Percentiles rank a stretch among this genome's conserved stretches.
phyloP scores from a whole-genome alignment of 2,113 vertebrate genomes.

The Ascaphus truei region DNA sequence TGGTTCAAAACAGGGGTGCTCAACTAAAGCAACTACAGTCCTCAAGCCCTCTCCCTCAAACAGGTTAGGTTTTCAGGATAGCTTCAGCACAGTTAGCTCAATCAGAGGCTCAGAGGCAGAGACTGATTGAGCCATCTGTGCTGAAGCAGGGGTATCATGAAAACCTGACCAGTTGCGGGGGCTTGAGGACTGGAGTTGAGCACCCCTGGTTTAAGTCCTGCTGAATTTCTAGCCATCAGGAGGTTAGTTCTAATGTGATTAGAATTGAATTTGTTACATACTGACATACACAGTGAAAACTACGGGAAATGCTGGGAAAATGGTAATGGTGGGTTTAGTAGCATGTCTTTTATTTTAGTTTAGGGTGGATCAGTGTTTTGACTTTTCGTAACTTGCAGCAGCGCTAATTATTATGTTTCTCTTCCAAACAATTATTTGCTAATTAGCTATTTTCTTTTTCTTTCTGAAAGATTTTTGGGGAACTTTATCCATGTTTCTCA shows the following conservation, averaged over 20 bases:
- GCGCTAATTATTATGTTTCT: slow-evolving; percentile 27
- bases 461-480: background rate
- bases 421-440: slow-evolving; percentile 20
- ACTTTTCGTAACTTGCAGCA: slow-evolving; percentile 21
- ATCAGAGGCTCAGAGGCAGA: too few species aligned
- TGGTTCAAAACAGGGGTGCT: background rate
- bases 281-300: background rate
- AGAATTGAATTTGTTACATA: slow-evolving; percentile 10
- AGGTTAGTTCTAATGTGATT: slow-evolving; percentile 14
- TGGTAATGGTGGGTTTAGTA: background rate
- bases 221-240: slow-evolving; percentile 4
- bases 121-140: too few species aligned
- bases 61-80: too few species aligned
- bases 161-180: too few species aligned
- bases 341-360: background rate
- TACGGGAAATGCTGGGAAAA: background rate
- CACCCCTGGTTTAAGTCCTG: too few species aligned
- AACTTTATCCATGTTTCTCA: background rate
- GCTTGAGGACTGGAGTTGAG: too few species aligned
- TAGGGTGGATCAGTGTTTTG: slow-evolving; percentile 30
- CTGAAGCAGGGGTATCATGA: too few species aligned
- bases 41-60: too few species aligned
- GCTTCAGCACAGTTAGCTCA: too few species aligned
- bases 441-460: slow-evolving; percentile 4
- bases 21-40: too few species aligned